Base-by-base conservation (phyloP, 2,797 vertebrate genomes). In the Halcyon chelicuti region DNA sequence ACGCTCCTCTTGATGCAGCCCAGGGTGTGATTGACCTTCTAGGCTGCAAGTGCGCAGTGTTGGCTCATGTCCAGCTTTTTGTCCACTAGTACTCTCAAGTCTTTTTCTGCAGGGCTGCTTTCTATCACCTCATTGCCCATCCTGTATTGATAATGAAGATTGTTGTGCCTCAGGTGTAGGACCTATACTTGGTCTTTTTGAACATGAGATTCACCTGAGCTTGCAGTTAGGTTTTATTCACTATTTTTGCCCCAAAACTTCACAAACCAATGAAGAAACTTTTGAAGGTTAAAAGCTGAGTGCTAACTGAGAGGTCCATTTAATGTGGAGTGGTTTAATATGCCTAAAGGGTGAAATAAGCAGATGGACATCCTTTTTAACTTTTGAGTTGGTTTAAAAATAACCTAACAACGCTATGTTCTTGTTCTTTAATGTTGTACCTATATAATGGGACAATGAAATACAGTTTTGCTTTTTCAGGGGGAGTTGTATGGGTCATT, bases 361-460 rank as follows among this genome's bases (percentile, higher is more conserved):
- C 28, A 47, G 25, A 19, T 60, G 18, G 63, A 67, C 29, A 40
- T 52, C 5, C 17, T 37, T 4, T 71, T 72, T 49, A 58, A 65
- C 29, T 62, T 80, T 3, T 0, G 1, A 40, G 5, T 21, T 70
- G 14, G 2, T 47, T 91, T 73, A 17, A 66, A 85, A 86, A 40
- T 14, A 66, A 42, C 19, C 2, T 58, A 35, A 18, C 7, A 49
- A 31, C 12, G 2, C 1, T 47, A 1, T 65, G 8, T 21, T 82
- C 26, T 54, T 83, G 10, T 26, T 90, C 26, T 81, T 74, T 23
- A 35, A 19, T 63, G 14, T 12, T 63, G 4, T 57, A 25, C 12
- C 2, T 77, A 0, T 33, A 16, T 39, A 46, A 29, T 9, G 5
- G 28, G 17, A 60, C 22, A 65, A 1, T 2, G 12, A 83, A 70